These are phyloP conservation scores for Gambusia affinis DNA, from an alignment of 2,113 vertebrate genomes.

Conservation along the genomic window DNA sequence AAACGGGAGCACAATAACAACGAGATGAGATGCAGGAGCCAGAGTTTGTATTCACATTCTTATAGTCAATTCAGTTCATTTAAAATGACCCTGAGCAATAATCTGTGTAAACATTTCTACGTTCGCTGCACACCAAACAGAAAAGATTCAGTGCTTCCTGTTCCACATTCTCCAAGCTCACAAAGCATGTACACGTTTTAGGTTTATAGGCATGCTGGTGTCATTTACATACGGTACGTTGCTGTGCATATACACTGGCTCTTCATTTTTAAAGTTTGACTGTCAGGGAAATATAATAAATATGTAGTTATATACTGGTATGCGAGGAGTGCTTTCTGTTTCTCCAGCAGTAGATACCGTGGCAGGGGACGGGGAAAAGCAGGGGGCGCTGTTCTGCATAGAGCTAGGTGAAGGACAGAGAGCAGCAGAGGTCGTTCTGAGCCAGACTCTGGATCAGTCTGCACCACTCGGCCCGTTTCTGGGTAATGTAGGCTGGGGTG, in stretches of 20 bases:
- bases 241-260: constrained; percentile 43
- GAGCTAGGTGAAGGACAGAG: constrained; percentile 43
- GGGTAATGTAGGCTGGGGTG: constrained; percentile 90
- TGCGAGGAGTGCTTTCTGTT: constrained; percentile 55
- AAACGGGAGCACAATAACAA: background rate
- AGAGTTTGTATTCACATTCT: constrained; percentile 61
- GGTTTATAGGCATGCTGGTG: constrained; percentile 70
- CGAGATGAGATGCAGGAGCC: constrained; percentile 13
- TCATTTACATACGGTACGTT: constrained; percentile 46
- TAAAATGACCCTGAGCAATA: constrained; percentile 78
- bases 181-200: constrained; percentile 20
- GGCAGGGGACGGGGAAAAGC: background rate
- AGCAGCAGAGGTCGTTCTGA: constrained; percentile 74
- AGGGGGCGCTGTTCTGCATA: constrained; percentile 41
- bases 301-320: constrained; percentile 34
- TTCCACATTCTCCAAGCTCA: constrained; percentile 23
- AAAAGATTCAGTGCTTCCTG: constrained; percentile 20
- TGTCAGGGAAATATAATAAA: constrained; percentile 50
- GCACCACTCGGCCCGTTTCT: constrained; percentile 90
- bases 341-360: constrained; percentile 51
- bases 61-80: constrained; percentile 66
- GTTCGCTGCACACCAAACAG: constrained; percentile 50
- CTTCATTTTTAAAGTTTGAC: constrained; percentile 11
- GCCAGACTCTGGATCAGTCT: constrained; percentile 86
- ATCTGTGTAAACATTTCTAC: constrained; percentile 76